Base-by-base conservation (phyloP, 2,113 vertebrate species). In the Scartelaos histophorus region DNA sequence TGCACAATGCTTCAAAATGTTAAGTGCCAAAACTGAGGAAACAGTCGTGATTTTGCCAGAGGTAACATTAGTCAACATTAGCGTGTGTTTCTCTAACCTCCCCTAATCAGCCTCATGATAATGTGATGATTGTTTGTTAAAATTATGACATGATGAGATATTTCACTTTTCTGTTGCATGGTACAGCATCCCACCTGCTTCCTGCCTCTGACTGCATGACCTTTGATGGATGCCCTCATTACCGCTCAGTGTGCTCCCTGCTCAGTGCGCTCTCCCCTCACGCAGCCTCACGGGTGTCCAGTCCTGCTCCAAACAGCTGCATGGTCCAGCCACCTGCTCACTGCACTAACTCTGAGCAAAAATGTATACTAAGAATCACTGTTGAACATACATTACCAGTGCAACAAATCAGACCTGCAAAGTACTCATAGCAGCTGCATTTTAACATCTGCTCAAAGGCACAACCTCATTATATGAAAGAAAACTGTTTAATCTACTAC, bases 181-280 rank as follows among this genome's bases (percentile, higher is more conserved):
- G 45, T 21, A 58, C 9, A 53, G 53, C 66, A 51, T 81, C 22
- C 46, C 87, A 90, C 85, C 89, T 91, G 89, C 78, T 72, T 83
- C 76, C 75, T 73, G 68, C 66, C n/a, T 15, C 22, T 43, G 71
- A 85, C 81, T 58, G 70, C 78, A 67, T 71, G 64, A 35, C 69
- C 70, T 34, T 69, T 87, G 86, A 89, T 89, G 81, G 87, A 90
- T 86, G 85, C 72, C 75, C 86, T 81, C 80, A 82, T 87, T 88
- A 88, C 0, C 2, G 69, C 88, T 80, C 85, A 62, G 82, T 78
- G 70, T 82, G 83, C 72, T 79, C 67, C 21, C 7, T 64, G 71
- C 29, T 6, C 5, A 7, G 35, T 38, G 35, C 7, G 5, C 35
- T 38, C 35, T 38, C 35, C 29, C 29, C 80, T 78, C 82, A 83